A percentile compares a stretch with the other conserved stretches of the same genome.
Conservation (phyloP, 2,113 vertebrate species). For the Mesocricetus auratus region DNA sequence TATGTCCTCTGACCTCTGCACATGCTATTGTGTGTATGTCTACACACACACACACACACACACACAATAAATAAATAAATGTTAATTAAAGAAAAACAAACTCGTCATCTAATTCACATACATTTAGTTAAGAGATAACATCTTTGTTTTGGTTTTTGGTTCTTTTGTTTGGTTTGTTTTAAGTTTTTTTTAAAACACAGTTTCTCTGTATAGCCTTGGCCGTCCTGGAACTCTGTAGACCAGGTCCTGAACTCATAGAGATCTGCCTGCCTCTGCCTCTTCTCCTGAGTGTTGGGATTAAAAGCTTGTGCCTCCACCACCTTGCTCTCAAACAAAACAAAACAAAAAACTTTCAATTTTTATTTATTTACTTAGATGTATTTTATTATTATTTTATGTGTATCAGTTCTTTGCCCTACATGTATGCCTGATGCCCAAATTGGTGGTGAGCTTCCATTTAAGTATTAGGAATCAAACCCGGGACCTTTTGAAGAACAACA, state of each 20-base stretch:
- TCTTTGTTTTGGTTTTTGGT: background rate
- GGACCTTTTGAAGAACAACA: background rate
- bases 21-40: background rate
- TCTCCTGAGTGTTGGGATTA: background rate
- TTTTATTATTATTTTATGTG: background rate
- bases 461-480: background rate
- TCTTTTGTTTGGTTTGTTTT: background rate
- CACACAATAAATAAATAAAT: background rate
- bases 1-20: too few species aligned
- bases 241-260: background rate
- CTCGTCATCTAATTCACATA: background rate
- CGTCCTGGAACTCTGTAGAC: background rate
- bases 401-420: background rate
- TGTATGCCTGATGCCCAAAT: background rate
- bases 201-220: background rate
- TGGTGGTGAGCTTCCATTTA: background rate
- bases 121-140: slow-evolving; percentile 21
- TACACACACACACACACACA: background rate
- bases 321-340: rapidly evolving
- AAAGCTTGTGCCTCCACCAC: background rate
- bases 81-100: background rate
- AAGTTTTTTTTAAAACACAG: background rate
- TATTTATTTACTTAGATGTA: background rate
- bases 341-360: background rate
- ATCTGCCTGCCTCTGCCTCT: background rate